Evolutionary conservation across 2,113 vertebrate genomes (phyloP).

Genomic region (Nibea coibor): DNA sequence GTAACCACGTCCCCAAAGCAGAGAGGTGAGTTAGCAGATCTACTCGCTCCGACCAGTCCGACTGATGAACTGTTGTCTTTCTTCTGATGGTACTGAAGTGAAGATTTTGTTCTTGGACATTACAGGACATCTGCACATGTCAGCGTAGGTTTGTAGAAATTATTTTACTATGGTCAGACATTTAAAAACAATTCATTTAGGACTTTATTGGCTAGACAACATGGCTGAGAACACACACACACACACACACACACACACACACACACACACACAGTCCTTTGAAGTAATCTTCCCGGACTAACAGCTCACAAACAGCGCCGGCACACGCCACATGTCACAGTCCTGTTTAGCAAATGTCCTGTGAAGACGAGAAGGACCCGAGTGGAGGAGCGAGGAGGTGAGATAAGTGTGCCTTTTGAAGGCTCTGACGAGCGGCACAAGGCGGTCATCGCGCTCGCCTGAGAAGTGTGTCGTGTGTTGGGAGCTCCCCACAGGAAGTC

Average conservation of each 20-base stretch:
- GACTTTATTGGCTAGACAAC: too few relatives aligned
- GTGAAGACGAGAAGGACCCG: background rate
- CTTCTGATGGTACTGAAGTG: too few relatives aligned
- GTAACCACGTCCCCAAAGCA: too few relatives aligned
- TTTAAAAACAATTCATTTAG: background rate
- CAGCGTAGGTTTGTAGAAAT: too few relatives aligned
- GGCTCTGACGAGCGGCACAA: background rate
- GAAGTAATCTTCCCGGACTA: background rate
- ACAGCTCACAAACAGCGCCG: background rate
- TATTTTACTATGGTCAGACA: too few relatives aligned
- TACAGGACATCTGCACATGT: too few relatives aligned
- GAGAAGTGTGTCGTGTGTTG: conserved; percentile 46
- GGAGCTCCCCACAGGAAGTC: conserved; percentile 23
- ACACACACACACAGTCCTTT: background rate
- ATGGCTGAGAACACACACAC: too few relatives aligned
- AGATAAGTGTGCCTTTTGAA: conserved; percentile 53
- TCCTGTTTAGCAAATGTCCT: background rate
- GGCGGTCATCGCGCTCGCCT: background rate
- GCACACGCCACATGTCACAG: conserved; percentile 22
- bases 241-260: background rate
- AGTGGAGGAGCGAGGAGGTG: conserved; percentile 4
- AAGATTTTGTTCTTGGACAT: too few relatives aligned
- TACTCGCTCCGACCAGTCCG: too few relatives aligned
- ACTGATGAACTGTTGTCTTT: too few relatives aligned
- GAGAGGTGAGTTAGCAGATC: too few relatives aligned